Percentiles rank a stretch among this genome's conserved stretches.
Evolutionary conservation across 2,797 vertebrate species (phyloP).

Genomic region (Catamblyrhynchus diadema): DNA sequence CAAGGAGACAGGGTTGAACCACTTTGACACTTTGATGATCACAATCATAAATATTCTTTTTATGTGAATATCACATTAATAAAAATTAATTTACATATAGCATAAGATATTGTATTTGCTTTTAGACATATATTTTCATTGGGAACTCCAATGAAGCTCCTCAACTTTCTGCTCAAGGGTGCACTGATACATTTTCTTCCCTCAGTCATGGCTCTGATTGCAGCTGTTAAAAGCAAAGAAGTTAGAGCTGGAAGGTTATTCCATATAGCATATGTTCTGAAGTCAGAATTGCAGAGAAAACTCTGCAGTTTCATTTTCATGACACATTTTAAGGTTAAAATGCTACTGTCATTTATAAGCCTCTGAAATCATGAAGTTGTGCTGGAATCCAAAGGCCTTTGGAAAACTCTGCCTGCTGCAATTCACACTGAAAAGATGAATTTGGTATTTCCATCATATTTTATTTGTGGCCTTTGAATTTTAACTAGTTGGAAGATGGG

Average conservation of each 20-base stretch:
- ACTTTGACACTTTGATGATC: background rate
- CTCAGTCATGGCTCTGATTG: background rate
- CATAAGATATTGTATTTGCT: background rate
- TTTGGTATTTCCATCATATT: background rate
- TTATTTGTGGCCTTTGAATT: background rate
- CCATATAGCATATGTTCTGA: background rate
- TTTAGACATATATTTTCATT: background rate
- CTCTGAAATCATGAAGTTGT: background rate
- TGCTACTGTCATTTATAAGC: background rate
- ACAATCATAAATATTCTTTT: background rate
- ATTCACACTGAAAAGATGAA: background rate
- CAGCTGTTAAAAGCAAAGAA: background rate
- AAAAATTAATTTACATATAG: background rate
- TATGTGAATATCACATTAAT: background rate
- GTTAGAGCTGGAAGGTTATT: background rate
- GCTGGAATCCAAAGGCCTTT: background rate
- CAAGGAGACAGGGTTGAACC: background rate
- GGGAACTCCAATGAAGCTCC: background rate
- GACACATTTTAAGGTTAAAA: constrained; percentile 16
- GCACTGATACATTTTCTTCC: background rate
- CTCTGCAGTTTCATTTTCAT: constrained; percentile 6
- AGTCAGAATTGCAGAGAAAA: background rate
- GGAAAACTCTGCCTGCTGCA: background rate
- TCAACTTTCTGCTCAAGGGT: background rate
- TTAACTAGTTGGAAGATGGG: background rate